Evolutionary conservation across 2,797 vertebrate genomes (phyloP), one percentile per base, ranked within the genome.

Genomic region (Sardinella longiceps): DNA sequence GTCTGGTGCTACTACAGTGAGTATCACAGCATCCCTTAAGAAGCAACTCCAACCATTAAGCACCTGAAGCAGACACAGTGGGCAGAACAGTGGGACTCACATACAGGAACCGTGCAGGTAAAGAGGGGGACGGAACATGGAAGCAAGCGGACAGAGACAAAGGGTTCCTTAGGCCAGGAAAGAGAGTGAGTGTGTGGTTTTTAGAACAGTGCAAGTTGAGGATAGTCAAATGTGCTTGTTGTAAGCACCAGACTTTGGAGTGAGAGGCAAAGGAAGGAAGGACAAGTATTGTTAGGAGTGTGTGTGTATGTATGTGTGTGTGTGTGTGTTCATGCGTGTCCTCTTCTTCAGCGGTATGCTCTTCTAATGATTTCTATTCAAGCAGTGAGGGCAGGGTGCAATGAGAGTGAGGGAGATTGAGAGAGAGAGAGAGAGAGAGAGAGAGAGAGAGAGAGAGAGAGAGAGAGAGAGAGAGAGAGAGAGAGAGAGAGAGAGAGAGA

Each of bases 141-240:
- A 77, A 43, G 70, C 70, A 77, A 74, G 70, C 37, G n/a, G 37
- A 77, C 70, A 77, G 37, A 77, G 20, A 77, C 70, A 77, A 43
- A 15, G 70, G 70, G 70, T 77, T 77, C 70, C 70, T 77, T 20
- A 33, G 37, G 70, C 70, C 70, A 43, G 70, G 37, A 77, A 20
- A 43, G 20, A 23, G 37, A 9, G 56, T 23, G 18, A 0, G 37
- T 77, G 70, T 51, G 50, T 51, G 50, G 3, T 4, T 70, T 33
- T 70, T 0, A 37, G 66, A 30, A 30, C 28, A 70, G 23, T 63
- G 58, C n/a, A 30, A 14, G 60, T 30, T 25, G 18, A 74, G 20
- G 20, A 43, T 18, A 6, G 15, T 23, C 20, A 43, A 20, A 5
- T 23, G 33, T 43, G 18, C 5, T 77, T 14, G 70, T 20, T 77